Conservation (phyloP, 2,113 vertebrate species). For the Rhea americana region DNA sequence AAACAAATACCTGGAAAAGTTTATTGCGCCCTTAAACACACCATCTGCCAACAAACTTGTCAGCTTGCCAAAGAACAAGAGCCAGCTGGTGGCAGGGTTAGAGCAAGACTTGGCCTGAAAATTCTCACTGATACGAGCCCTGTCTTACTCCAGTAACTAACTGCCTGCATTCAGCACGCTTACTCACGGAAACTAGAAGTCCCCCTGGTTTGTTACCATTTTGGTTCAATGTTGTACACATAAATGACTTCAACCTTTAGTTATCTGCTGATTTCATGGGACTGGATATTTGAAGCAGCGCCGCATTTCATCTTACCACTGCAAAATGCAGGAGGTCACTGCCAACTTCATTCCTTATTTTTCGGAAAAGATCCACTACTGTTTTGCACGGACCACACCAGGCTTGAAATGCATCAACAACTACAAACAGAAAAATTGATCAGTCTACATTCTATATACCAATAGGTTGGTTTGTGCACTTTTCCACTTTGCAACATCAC, state of each 20-base stretch:
- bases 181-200: background rate
- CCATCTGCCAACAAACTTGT: background rate
- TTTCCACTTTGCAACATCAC: background rate
- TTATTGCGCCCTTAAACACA: background rate
- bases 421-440: conserved; percentile 65
- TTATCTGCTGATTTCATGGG: background rate
- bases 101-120: background rate
- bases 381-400: conserved; percentile 96
- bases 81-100: background rate
- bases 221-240: background rate
- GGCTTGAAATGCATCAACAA: conserved; percentile 89
- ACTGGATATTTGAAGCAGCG: background rate
- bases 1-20: background rate
- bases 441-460: background rate
- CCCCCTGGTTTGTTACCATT: background rate
- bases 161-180: background rate
- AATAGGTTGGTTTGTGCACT: background rate
- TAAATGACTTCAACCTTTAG: background rate
- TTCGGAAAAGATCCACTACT: conserved; percentile 87
- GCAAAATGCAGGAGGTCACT: conserved; percentile 89
- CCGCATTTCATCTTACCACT: conserved; percentile 78
- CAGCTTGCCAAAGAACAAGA: background rate
- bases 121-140: background rate
- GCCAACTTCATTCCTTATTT: conserved; percentile 88
- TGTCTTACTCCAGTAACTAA: background rate